Evolutionary conservation across 2,888 invertebrate genomes (phyloP), one percentile per base, ranked within the genome.

Genomic region (Calameuta filiformis): DNA sequence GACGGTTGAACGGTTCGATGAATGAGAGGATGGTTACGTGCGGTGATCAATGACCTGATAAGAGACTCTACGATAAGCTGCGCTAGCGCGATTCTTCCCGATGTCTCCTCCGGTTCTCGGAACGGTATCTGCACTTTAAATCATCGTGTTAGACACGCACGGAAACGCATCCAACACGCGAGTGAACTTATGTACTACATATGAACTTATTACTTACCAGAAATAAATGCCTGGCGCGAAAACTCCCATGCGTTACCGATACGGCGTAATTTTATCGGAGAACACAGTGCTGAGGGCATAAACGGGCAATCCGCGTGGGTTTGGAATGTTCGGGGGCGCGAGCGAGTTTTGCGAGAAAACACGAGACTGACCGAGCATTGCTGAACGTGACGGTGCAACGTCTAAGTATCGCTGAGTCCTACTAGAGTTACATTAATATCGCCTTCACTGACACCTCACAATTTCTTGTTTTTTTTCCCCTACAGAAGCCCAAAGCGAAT

Each of bases 261-360:
- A 56, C 56, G 56, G 56, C 56, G 56, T 56, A 23, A 56, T 56
- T 56, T 56, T 56, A 56, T 56, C 56, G 23, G 56, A 23, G 56
- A 56, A 56, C 56, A 23, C 56, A 56, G 56, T 23, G 23, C 56
- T 23, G 56, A 56, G 56, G 56, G 56, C 23, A 56, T 56, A 85
- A 81, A 85, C 83, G 76, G 83, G 81, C 80, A 84, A 84, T 87
- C 56, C 82, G 88, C 88, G 88, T 88, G 85, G 88, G 88, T 83
- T 88, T 84, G 87, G 88, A 88, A 88, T 88, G 86, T 83, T 82
- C 84, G 85, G 56, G 56, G 85, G 85, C 83, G 85, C 87, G 86
- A 87, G 87, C 88, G 83, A 82, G 79, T 85, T 86, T 86, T 84
- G 74, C 81, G 82, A 82, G 56, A 85, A 87, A 84, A 82, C 80